These are phyloP conservation scores for Fregetta grallaria DNA, from an alignment of 2,113 vertebrate genomes.

Conservation along the genomic window DNA sequence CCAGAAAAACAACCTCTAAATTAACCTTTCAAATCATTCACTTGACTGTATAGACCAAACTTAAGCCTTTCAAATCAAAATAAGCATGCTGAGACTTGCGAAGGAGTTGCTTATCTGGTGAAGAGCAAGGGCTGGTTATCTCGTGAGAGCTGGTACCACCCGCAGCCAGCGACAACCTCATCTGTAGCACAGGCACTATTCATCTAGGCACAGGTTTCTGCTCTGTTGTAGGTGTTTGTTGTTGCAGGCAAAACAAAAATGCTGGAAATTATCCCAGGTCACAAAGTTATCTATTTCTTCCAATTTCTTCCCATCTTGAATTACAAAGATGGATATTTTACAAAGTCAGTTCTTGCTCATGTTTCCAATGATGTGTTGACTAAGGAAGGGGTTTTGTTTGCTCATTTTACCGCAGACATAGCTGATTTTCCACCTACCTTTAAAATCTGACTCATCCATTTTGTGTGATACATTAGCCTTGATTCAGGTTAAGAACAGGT, in stretches of 20 bases:
- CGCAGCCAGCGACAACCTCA: background rate
- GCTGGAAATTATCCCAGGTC: background rate
- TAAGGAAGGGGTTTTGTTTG: background rate
- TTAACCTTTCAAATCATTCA: background rate
- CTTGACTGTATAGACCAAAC: fast-evolving
- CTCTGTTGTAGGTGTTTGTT: background rate
- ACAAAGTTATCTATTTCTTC: background rate
- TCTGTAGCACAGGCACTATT: fast-evolving
- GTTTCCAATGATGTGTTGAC: background rate
- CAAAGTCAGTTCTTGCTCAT: background rate
- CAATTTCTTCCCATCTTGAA: background rate
- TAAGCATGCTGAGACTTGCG: background rate
- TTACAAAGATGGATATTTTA: background rate
- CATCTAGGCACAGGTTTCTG: background rate
- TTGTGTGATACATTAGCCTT: background rate
- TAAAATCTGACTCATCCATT: background rate
- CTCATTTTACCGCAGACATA: background rate
- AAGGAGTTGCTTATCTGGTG: background rate
- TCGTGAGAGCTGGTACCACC: background rate
- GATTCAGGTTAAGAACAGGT: background rate
- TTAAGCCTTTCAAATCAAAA: background rate
- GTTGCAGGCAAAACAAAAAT: background rate
- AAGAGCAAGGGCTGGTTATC: background rate
- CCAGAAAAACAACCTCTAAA: background rate
- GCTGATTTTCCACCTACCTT: background rate